Evolutionary conservation across 2,888 invertebrate genomes (phyloP).

Genomic region (Dexiosoma caninum): DNA sequence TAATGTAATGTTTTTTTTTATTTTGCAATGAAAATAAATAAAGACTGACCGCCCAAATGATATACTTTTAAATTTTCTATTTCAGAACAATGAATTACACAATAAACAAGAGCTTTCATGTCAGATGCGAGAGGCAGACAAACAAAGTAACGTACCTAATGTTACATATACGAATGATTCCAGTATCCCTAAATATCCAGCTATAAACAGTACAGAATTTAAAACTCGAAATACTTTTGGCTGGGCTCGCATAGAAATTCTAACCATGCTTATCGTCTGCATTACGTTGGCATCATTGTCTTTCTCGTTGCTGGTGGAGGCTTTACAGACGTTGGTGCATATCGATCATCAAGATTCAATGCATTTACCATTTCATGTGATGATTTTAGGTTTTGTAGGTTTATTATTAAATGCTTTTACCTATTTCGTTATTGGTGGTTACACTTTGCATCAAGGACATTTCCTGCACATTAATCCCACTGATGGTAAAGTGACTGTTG

Average conservation of each 20-base stretch:
- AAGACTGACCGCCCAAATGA: too few species aligned
- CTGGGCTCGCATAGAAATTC: conserved; percentile 93
- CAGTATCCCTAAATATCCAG: neutral
- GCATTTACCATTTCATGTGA: conserved; percentile 86
- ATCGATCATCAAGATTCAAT: conserved; percentile 85
- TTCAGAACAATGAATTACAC: conserved; percentile 58
- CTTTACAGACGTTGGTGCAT: conserved; percentile 88
- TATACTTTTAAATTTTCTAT: conserved; percentile 19
- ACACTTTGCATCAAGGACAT: conserved; percentile 85
- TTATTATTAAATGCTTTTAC: conserved; percentile 87
- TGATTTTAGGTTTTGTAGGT: conserved; percentile 85
- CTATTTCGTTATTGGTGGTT: conserved; percentile 89
- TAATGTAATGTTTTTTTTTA: too few species aligned
- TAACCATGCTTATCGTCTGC: conserved; percentile 88
- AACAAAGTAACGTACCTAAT: conserved; percentile 73
- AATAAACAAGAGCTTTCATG: conserved; percentile 39
- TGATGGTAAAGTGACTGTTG: conserved; percentile 81
- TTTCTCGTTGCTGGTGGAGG: conserved; percentile 89
- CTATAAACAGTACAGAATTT: conserved; percentile 77
- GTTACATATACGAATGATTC: neutral
- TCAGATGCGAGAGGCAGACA: conserved; percentile 43
- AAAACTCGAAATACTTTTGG: conserved; percentile 92
- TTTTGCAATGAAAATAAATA: too few species aligned
- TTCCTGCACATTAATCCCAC: conserved; percentile 82
- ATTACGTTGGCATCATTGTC: conserved; percentile 90